Evolutionary conservation across 2,113 vertebrate species (phyloP), one percentile per base, ranked within the genome.

Genomic region (Xiphias gladius): DNA sequence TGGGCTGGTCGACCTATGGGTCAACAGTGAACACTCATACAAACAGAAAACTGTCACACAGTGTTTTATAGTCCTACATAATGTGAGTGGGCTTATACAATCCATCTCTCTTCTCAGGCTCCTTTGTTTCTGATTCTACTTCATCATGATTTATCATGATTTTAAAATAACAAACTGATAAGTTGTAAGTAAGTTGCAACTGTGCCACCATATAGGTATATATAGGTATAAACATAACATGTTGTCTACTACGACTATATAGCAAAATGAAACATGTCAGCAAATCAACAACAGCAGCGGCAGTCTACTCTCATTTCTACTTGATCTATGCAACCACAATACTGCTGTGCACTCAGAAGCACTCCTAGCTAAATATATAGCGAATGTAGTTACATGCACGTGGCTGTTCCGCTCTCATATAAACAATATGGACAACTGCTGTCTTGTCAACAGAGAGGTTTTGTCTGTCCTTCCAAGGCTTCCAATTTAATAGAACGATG

Each of bases 11-110:
- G 22, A 81, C 68, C 32, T 69, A n/a, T 43, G 41, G 37, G 54
- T 63, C 35, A 20, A 37, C 63, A 73, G 67, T 54, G 26, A 76
- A 61, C 48, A 73, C 54, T 71, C 39, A 62, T 39, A 41, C 22
- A 37, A 75, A 71, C 50, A 22, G 70, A 79, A 79, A 41, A 54
- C 28, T 70, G 80, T 73, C 59, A 62, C 41, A 5, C 4, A 26
- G 20, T 55, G 37, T 46, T 63, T 67, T 12, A 28, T 12, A 43
- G 22, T 22, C 32, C 35, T 37, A 22, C 22, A 12, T 69, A 71
- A 71, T 16, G 55, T 12, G n/a, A 37, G 32, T n/a, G n/a, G n/a
- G n/a, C 57, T 41, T 19, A 24, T 63, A 5, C 30, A 30, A 8
- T 11, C 37, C 2, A 59, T 55, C 14, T 72, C 8, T 46, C 24